phyloP scores from a whole-genome alignment of 2,797 vertebrate species.

The Melanotaenia pygmaea region DNA sequence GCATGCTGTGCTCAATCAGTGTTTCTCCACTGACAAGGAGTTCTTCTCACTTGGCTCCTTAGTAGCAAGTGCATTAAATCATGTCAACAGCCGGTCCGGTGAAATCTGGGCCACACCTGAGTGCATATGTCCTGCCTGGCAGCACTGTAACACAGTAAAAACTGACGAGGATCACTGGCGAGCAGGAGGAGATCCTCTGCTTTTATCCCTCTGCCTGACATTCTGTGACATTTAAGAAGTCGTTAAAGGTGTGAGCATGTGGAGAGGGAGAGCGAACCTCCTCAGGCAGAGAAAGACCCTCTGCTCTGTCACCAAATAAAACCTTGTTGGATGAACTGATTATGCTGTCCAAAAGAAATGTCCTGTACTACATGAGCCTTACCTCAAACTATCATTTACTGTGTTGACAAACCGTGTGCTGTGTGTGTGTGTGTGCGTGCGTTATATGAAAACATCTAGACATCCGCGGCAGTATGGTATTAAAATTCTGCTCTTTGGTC shows the following conservation, averaged over 20 bases:
- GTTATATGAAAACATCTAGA: constrained; percentile 19
- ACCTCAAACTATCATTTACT: constrained; percentile 50
- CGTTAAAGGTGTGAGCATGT: constrained; percentile 82
- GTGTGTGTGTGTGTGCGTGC: not conserved
- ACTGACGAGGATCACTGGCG: constrained; percentile 71
- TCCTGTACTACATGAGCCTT: constrained; percentile 56
- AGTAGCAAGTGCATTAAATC: constrained; percentile 77
- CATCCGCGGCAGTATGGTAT: not conserved
- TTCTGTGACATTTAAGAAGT: constrained; percentile 88
- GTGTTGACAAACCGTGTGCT: constrained; percentile 61
- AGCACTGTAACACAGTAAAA: constrained; percentile 71
- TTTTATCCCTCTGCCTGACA: constrained; percentile 83
- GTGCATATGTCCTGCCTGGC: constrained; percentile 66
- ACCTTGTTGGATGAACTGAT: constrained; percentile 71
- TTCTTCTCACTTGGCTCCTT: constrained; percentile 69
- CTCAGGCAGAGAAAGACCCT: constrained; percentile 73
- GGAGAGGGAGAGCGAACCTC: constrained; percentile 61
- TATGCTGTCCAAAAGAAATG: constrained; percentile 57
- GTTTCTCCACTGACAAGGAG: constrained; percentile 57
- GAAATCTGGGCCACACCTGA: constrained; percentile 81
- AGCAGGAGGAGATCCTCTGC: constrained; percentile 75
- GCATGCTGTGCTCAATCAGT: constrained; percentile 60
- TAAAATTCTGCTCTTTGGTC: constrained; percentile 17
- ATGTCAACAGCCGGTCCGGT: constrained; percentile 65
- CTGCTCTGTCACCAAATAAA: constrained; percentile 74